phyloP scores from a whole-genome alignment of 2,888 invertebrate species.

The Metopia argyrocephala region DNA sequence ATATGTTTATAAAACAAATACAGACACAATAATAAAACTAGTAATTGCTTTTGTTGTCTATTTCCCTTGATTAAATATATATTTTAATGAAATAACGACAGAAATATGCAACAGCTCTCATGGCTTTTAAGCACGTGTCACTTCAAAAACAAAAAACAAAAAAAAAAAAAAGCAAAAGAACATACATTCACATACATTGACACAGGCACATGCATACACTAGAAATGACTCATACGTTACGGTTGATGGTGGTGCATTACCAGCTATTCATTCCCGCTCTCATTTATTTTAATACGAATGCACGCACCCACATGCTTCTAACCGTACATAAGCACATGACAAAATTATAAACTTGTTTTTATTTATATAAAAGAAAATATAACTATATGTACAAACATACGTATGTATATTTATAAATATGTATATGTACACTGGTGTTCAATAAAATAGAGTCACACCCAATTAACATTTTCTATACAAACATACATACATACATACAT shows the following conservation, averaged over 20 bases:
- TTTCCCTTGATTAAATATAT: slow-evolving; percentile 33
- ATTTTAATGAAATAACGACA: slow-evolving; percentile 35
- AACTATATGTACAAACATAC: too few relatives aligned
- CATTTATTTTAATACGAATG: not conserved
- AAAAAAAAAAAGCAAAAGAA: too few relatives aligned
- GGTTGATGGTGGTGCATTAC: not conserved
- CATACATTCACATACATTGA: too few relatives aligned
- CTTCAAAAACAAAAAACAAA: slow-evolving; percentile 16
- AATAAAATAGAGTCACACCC: too few relatives aligned
- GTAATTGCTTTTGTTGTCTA: not conserved
- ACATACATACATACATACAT: too few relatives aligned
- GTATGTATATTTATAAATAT: too few relatives aligned
- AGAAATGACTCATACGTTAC: slow-evolving; percentile 47
- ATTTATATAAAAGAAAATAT: too few relatives aligned
- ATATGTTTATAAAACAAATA: not conserved
- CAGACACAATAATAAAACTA: not conserved
- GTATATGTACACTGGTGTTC: too few relatives aligned
- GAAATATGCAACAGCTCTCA: slow-evolving; percentile 39
- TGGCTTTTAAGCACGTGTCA: slow-evolving; percentile 58
- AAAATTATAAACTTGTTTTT: not conserved
- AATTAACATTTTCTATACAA: too few relatives aligned
- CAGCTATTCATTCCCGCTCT: too few relatives aligned
- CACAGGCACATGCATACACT: not conserved
- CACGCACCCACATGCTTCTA: not conserved
- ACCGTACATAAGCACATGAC: not conserved